Conservation (phyloP, 2,797 vertebrate genomes). For the Balearica regulorum region DNA sequence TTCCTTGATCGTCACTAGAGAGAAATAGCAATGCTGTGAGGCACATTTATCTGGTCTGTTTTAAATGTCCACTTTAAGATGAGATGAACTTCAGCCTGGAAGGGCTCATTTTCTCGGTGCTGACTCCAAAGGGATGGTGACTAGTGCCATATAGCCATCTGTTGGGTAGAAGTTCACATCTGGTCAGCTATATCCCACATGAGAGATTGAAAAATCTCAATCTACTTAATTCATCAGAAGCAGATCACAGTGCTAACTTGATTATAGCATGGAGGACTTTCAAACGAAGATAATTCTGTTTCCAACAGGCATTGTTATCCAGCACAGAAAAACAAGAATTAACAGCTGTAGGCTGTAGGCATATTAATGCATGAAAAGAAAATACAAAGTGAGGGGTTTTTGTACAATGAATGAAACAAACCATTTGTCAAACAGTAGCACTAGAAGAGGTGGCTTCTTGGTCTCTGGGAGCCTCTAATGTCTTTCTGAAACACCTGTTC, state of each 20-base stretch:
- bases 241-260: background rate
- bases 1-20: background rate
- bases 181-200: background rate
- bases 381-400: background rate
- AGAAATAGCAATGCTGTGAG: background rate
- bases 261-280: background rate
- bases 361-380: background rate
- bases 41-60: background rate
- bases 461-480: background rate
- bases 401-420: background rate
- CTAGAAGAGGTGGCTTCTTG: background rate
- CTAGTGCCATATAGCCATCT: background rate
- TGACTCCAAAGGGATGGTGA: background rate
- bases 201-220: background rate
- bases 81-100: background rate
- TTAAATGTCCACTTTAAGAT: background rate
- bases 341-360: background rate
- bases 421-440: background rate
- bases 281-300: background rate
- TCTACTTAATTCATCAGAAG: background rate
- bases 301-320: background rate
- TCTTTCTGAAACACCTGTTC: background rate
- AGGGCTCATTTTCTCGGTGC: background rate
- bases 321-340: background rate
- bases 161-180: background rate